A percentile compares a stretch with the other conserved stretches of the same genome.
Conservation (phyloP, 1,140 invertebrate species). For the Drosophila mauritiana region DNA sequence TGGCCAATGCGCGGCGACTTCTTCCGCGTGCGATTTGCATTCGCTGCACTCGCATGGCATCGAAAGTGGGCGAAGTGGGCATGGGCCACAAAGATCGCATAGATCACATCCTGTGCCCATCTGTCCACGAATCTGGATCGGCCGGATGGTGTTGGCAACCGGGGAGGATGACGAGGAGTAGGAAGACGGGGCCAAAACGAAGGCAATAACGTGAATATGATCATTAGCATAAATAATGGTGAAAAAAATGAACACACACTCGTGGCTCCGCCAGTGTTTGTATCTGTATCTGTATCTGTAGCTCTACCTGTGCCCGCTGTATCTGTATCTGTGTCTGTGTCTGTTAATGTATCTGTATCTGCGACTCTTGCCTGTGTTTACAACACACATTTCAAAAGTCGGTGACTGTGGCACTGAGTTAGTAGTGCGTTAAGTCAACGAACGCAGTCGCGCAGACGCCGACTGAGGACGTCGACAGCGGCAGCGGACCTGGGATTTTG, state of each 20-base stretch:
- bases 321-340: slow-evolving; percentile 5
- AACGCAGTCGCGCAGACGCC: slow-evolving; percentile 76
- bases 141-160: slow-evolving; percentile 5
- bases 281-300: slow-evolving; percentile 9
- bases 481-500: slow-evolving; percentile 20
- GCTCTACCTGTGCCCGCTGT: slow-evolving; percentile 1
- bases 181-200: slow-evolving; percentile 22
- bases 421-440: slow-evolving; percentile 84
- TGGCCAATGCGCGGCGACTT: slow-evolving; percentile 41
- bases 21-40: slow-evolving; percentile 47
- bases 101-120: slow-evolving; percentile 7
- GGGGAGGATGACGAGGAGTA: slow-evolving; percentile 5
- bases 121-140: not conserved
- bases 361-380: slow-evolving; percentile 51
- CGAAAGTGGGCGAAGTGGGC: not conserved
- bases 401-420: slow-evolving; percentile 81
- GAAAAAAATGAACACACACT: slow-evolving; percentile 66
- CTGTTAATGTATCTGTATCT: slow-evolving; percentile 8
- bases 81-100: not conserved
- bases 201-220: slow-evolving; percentile 57
- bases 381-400: slow-evolving; percentile 83
- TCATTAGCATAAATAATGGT: slow-evolving; percentile 82
- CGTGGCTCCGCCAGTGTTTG: slow-evolving; percentile 10
- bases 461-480: slow-evolving; percentile 3
- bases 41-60: slow-evolving; percentile 18